These are phyloP conservation scores for Idaea dimidiata DNA, from an alignment of 2,888 invertebrate genomes.

Conservation along the genomic window DNA sequence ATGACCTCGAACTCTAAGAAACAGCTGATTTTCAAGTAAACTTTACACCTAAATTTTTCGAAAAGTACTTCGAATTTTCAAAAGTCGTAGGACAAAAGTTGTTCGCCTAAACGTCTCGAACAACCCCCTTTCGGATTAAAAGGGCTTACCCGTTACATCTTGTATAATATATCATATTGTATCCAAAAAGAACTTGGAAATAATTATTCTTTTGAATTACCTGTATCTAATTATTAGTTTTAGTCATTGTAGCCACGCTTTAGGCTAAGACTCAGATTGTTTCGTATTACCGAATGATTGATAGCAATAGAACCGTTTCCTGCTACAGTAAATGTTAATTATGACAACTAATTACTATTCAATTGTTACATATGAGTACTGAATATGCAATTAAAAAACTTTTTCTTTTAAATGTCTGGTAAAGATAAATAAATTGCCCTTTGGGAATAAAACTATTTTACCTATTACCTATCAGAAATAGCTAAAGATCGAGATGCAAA, in stretches of 20 bases:
- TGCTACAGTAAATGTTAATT: not conserved
- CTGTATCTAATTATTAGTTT: not conserved
- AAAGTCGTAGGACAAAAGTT: no score
- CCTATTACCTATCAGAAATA: not conserved
- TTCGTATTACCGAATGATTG: not conserved
- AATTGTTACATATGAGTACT: not conserved
- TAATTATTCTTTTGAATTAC: not conserved
- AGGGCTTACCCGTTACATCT: no score
- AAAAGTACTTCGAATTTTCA: no score
- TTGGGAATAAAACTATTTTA: not conserved
- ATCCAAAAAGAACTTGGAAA: not conserved
- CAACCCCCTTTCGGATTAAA: no score
- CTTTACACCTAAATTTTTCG: no score
- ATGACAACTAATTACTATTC: not conserved
- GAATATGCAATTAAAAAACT: not conserved
- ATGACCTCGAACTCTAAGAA: no score
- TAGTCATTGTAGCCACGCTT: not conserved
- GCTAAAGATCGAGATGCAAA: no score
- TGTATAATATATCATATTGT: not conserved
- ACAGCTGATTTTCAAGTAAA: no score
- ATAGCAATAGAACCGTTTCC: not conserved
- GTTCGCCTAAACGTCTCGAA: no score
- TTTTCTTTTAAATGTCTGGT: not conserved
- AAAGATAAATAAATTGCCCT: not conserved
- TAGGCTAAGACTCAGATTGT: not conserved